Evolutionary conservation across 2,888 invertebrate species (phyloP), one percentile per base, ranked within the genome.

Genomic region (Crioceris asparagi): DNA sequence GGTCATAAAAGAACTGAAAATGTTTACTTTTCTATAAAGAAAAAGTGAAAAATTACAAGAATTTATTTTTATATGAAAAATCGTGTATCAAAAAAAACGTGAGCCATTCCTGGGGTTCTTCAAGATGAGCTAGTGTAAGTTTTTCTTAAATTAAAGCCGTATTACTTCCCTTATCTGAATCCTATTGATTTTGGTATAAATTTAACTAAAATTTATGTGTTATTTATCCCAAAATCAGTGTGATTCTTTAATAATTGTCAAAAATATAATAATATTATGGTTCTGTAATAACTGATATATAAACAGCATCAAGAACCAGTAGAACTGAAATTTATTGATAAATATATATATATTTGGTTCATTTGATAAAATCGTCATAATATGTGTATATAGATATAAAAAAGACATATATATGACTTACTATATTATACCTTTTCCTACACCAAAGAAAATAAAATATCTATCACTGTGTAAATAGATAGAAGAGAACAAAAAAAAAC

Each of bases 371-470:
- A n/a, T n/a, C n/a, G n/a, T n/a, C n/a, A n/a, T n/a, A n/a, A n/a
- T n/a, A n/a, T n/a, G n/a, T n/a, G n/a, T n/a, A n/a, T n/a, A n/a
- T n/a, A n/a, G n/a, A n/a, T n/a, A n/a, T n/a, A 35, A 35, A 36
- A 39, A 38, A 44, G 47, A 29, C 35, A 44, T 37, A 49, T 47
- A n/a, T n/a, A n/a, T n/a, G n/a, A n/a, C n/a, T n/a, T n/a, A n/a
- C n/a, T n/a, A n/a, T n/a, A n/a, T n/a, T n/a, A n/a, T n/a, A 58
- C 52, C 55, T 58, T 57, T 56, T 52, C 51, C 52, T 61, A 64
- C 63, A 64, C 64, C 64, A 64, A 64, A 64, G 64, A 64, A n/a
- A n/a, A n/a, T n/a, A n/a, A n/a, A 60, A 55, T 60, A 59, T 59
- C 56, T 61, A 62, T 61, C 61, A 61, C 53, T 59, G 56, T 62